Base-by-base conservation (phyloP, 2,113 vertebrate species). In the Eolophus roseicapilla region DNA sequence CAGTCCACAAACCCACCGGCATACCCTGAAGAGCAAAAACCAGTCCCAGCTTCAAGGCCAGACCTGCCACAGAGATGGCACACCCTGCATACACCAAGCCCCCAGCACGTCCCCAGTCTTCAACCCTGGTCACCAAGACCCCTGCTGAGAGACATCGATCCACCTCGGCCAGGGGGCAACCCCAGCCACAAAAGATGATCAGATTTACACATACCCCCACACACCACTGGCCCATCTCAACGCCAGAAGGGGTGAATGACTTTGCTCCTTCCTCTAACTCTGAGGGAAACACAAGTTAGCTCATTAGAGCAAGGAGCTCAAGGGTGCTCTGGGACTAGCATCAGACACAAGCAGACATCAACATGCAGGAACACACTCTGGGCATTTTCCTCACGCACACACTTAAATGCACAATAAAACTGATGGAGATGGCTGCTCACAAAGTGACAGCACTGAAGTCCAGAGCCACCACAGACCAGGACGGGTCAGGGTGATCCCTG, bases 401-500 rank as follows among this genome's bases (percentile, higher is more conserved):
- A 9, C 63, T 68, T 39, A 50, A 87, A 47, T 3, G 33, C 9
- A 37, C 15, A 43, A 18, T 13, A 59, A 59, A 76, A 31, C 5
- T 3, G 21, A 43, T 3, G 7, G 24, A 73, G 29, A 37, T 4
- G 41, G 37, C 24, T 63, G 35, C 39, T 82, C 19, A 37, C 7
- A 0, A 19, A 39, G 37, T 5, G 33, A 25, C 33, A 52, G n/a
- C 47, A 82, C 0, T 20, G 16, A 78, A 83, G 62, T 14, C 31
- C 62, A 39, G 77, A 47, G 9, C 28, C 73, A 60, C 10, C 39
- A 60, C 0, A 0, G 25, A 50, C 19, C 63, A 31, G 1, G 11
- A 31, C 8, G 13, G 21, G 11, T 49, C 2, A 0, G 8, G 29
- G 13, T 24, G n/a, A n/a, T n/a, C n/a, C n/a, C n/a, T 3, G 1